A percentile compares a stretch with the other conserved stretches of the same genome.
Evolutionary conservation across 2,888 invertebrate species (phyloP).

Genomic region (Hirudinaria manillensis): DNA sequence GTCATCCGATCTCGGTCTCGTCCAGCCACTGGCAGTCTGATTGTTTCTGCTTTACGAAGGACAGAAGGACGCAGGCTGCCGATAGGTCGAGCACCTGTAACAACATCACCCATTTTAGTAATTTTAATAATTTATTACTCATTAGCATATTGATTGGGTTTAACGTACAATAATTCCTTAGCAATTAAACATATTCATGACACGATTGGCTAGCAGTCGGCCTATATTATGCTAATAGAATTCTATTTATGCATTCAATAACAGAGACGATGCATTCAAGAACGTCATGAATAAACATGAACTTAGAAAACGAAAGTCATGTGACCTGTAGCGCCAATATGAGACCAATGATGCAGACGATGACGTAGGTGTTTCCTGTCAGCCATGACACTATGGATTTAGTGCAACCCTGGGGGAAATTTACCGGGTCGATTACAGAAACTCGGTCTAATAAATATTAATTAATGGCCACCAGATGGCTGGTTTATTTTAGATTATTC

Average conservation of each 20-base stretch:
- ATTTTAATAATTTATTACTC: constrained; percentile 15
- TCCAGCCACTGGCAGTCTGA: constrained; percentile 31
- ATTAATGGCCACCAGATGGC: too few species aligned
- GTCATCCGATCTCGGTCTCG: constrained; percentile 30
- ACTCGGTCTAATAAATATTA: not conserved
- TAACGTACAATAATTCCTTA: too few species aligned
- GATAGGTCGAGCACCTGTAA: constrained; percentile 30
- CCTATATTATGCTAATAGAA: too few species aligned
- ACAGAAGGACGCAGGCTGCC: constrained; percentile 33
- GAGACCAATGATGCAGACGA: constrained; percentile 17
- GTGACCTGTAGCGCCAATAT: constrained; percentile 24
- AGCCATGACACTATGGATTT: constrained; percentile 26
- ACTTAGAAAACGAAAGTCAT: not conserved
- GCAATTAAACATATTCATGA: too few species aligned
- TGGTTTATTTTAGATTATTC: too few species aligned
- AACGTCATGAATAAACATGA: too few species aligned
- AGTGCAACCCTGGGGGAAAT: constrained; percentile 14
- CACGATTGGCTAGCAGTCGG: too few species aligned
- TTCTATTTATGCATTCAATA: too few species aligned
- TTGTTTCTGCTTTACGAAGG: constrained; percentile 32
- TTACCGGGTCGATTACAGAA: not conserved
- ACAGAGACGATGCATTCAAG: too few species aligned
- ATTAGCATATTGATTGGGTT: not conserved
- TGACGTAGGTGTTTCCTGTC: constrained; percentile 24
- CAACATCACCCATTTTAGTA: too few species aligned